Percentiles rank a stretch among this genome's conserved stretches.
Conservation (phyloP, 2,113 vertebrate genomes). For the Xiphophorus hellerii region DNA sequence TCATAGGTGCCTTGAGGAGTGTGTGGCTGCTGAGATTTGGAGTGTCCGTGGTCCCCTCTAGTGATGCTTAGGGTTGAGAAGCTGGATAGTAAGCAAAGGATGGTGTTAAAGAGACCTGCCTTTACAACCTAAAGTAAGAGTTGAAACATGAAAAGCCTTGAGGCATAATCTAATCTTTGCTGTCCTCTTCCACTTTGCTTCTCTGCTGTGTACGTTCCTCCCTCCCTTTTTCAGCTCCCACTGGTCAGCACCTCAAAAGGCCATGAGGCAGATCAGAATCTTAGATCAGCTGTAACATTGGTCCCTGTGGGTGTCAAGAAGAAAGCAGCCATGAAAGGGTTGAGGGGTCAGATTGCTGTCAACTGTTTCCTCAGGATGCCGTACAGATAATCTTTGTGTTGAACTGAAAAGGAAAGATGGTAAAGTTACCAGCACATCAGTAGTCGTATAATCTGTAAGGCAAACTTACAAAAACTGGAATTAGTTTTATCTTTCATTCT, state of each 20-base stretch:
- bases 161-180: slow-evolving; percentile 26
- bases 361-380: slow-evolving; percentile 25
- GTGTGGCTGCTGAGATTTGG: slow-evolving; percentile 17
- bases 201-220: neutral
- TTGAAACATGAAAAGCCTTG: slow-evolving; percentile 35
- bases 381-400: slow-evolving; percentile 2
- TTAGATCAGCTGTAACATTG: slow-evolving; percentile 37
- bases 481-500: neutral
- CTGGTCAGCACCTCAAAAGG: slow-evolving; percentile 11
- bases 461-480: neutral
- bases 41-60: slow-evolving; percentile 50
- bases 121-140: slow-evolving; percentile 9
- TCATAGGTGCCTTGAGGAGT: slow-evolving; percentile 47
- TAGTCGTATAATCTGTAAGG: neutral
- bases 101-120: slow-evolving; percentile 1
- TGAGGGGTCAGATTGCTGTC: slow-evolving; percentile 48
- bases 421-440: neutral
- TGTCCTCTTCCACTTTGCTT: slow-evolving; percentile 11
- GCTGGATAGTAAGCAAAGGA: neutral
- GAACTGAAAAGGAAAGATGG: neutral
- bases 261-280: slow-evolving; percentile 19
- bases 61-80: slow-evolving; percentile 38
- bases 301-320: slow-evolving; percentile 13
- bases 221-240: neutral
- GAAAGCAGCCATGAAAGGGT: slow-evolving; percentile 7